These are phyloP conservation scores for Palythoa caribaeorum DNA, from an alignment of 92 coral and sea anemone species.

Conservation along the genomic window DNA sequence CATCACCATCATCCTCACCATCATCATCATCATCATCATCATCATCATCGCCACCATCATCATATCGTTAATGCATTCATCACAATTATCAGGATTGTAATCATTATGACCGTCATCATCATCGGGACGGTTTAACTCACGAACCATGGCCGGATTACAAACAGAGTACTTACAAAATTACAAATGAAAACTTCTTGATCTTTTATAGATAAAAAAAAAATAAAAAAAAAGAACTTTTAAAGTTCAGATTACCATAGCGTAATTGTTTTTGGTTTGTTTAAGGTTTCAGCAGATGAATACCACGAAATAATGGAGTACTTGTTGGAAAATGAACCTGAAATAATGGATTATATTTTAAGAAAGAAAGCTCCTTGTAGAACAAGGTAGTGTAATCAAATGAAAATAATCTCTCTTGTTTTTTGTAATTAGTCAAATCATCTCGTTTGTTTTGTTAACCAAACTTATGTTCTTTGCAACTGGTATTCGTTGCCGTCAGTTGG, in stretches of 20 bases:
- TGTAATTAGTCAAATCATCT: neutral
- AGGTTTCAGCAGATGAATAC: slow-evolving; percentile 92
- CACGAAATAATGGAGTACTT: slow-evolving; percentile 89
- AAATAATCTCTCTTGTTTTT: neutral
- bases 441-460: neutral
- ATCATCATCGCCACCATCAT: neutral
- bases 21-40: neutral
- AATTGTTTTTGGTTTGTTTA: neutral
- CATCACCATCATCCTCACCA: neutral
- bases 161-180: no score
- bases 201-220: no score
- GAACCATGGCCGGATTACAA: no score
- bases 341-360: slow-evolving; percentile 88
- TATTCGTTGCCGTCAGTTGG: no score
- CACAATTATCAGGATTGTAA: no score
- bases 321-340: slow-evolving; percentile 95
- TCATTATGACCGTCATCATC: no score
- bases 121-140: no score
- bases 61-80: neutral
- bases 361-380: slow-evolving; percentile 76
- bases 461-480: no score
- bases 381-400: slow-evolving; percentile 57
- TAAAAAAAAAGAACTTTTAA: neutral
- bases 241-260: neutral
- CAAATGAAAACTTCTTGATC: no score